phyloP scores from a whole-genome alignment of 92 coral and sea anemone species.

The Diadumene lineata region DNA sequence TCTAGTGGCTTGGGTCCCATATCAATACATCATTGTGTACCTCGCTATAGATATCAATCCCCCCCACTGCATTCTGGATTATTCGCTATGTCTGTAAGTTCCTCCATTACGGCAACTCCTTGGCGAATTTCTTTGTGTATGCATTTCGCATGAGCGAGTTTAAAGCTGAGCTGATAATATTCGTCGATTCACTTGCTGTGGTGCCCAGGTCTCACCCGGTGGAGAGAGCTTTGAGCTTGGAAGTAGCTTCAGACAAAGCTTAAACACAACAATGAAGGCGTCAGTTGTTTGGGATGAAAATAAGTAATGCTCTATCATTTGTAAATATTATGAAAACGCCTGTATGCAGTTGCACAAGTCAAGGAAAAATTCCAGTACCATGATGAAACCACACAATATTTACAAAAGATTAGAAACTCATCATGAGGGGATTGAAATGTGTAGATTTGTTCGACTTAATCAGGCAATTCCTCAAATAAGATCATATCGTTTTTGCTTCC shows the following conservation, averaged over 20 bases:
- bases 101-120: slow-evolving; percentile 16
- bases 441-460: no score
- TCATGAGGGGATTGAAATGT: no score
- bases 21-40: neutral
- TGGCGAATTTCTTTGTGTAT: slow-evolving; percentile 8
- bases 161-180: neutral
- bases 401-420: no score
- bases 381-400: no score
- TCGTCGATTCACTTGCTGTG: neutral
- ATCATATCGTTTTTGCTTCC: no score
- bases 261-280: no score
- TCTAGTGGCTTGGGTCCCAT: neutral
- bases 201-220: neutral
- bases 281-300: no score
- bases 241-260: neutral
- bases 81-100: neutral
- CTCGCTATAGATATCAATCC: neutral
- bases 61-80: neutral
- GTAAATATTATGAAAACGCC: no score
- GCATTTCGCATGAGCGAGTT: slow-evolving; percentile 27
- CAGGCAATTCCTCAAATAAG: no score
- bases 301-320: no score
- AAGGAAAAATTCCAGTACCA: no score
- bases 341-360: no score
- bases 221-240: neutral